Percentiles rank a stretch among this genome's conserved stretches.
phyloP scores from a whole-genome alignment of 2,113 vertebrate species.

The Phalacrocorax aristotelis region DNA sequence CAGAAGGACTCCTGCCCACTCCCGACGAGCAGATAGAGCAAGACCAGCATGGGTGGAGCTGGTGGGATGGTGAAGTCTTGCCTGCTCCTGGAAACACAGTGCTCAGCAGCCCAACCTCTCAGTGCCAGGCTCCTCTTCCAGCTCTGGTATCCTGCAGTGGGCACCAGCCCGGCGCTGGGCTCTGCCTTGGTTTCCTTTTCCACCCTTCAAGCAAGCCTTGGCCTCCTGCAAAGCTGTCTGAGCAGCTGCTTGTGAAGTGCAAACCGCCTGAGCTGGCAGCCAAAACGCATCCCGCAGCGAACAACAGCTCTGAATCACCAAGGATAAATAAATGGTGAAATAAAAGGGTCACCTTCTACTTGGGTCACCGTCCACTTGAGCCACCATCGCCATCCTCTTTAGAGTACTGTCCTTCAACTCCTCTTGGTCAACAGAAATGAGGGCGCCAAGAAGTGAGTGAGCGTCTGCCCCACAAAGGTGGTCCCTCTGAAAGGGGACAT shows the following conservation, averaged over 20 bases:
- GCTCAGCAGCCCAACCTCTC: not conserved
- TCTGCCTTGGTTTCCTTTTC: not conserved
- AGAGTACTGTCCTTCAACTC: not conserved
- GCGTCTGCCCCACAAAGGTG: not conserved
- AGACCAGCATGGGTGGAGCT: not conserved
- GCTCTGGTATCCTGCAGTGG: not conserved
- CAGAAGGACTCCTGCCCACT: not conserved
- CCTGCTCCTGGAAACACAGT: not conserved
- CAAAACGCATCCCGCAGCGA: not conserved
- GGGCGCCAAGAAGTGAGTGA: not conserved
- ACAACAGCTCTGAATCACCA: not conserved
- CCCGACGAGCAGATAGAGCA: not conserved
- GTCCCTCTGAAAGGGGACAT: not conserved
- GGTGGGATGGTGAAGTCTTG: not conserved
- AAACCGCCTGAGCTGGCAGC: not conserved
- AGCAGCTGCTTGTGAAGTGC: not conserved
- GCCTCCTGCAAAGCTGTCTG: not conserved
- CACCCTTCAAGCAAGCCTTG: not conserved
- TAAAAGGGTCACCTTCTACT: not conserved
- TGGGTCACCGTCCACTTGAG: not conserved
- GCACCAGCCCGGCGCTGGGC: not conserved
- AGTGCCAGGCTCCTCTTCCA: not conserved
- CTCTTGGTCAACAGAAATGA: not conserved
- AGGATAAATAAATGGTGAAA: not conserved
- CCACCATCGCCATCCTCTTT: not conserved